Percentiles rank a stretch among this genome's conserved stretches.
Conservation (phyloP, 2,113 vertebrate genomes). For the Sceloporus tristichus region DNA sequence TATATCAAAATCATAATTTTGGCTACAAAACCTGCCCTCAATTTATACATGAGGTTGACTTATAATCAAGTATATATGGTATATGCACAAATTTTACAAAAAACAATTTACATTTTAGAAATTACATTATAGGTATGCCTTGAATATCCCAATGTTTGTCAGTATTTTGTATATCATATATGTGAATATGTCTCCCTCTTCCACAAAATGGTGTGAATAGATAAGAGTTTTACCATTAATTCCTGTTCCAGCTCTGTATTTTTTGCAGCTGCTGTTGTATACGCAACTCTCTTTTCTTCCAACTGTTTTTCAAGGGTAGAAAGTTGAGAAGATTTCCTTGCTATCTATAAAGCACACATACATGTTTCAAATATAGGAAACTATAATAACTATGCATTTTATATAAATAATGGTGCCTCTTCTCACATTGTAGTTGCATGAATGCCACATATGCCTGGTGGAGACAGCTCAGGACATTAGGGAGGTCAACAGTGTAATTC, state of each 20-base stretch:
- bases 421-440: not conserved
- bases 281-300: conserved; percentile 89
- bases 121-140: conserved; percentile 25
- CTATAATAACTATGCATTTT: not conserved
- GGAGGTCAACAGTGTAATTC: not conserved
- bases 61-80: too few species aligned
- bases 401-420: not conserved
- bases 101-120: conserved; percentile 19
- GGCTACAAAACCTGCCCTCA: too few species aligned
- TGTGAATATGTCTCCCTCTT: conserved; percentile 22
- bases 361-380: not conserved
- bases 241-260: conserved; percentile 87
- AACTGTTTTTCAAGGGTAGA: conserved; percentile 88
- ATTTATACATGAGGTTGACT: too few species aligned
- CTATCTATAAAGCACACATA: conserved; percentile 80
- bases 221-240: conserved; percentile 82
- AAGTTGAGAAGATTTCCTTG: conserved; percentile 86
- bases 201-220: not conserved
- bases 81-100: conserved; percentile 6
- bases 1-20: too few species aligned
- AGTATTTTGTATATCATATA: conserved; percentile 18
- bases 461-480: not conserved
- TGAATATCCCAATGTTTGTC: conserved; percentile 22
- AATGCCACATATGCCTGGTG: not conserved
- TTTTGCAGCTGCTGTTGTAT: conserved; percentile 82